Conservation (phyloP, 2,888 invertebrate species). For the Ormyrus rosae region DNA sequence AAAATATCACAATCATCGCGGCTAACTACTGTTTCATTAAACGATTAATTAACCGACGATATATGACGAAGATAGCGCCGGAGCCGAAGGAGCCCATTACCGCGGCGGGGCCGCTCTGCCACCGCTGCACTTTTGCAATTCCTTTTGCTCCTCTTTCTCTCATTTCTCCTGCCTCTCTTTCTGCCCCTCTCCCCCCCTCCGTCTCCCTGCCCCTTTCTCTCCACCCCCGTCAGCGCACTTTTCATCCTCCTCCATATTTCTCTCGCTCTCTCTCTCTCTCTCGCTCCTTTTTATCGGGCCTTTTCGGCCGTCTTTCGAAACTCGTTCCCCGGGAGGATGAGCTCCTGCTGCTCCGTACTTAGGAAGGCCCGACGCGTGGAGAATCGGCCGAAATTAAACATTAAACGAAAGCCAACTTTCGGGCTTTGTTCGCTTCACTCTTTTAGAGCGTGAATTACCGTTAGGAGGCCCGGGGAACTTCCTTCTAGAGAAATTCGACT, state of each 20-base stretch:
- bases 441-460: slow-evolving; percentile 4
- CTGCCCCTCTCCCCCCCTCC: neutral
- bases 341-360: slow-evolving; percentile 56
- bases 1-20: slow-evolving; percentile 73
- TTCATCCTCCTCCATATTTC: slow-evolving; percentile 40
- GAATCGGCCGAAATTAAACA: slow-evolving; percentile 68
- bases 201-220: slow-evolving; percentile 3
- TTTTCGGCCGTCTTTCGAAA: slow-evolving; percentile 19
- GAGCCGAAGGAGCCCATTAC: slow-evolving; percentile 29
- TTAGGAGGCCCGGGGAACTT: neutral
- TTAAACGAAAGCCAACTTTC: slow-evolving; percentile 49
- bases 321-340: slow-evolving; percentile 14
- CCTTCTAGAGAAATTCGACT: no score
- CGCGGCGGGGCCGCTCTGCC: neutral
- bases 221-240: slow-evolving; percentile 18
- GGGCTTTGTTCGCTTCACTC: neutral
- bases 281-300: slow-evolving; percentile 8
- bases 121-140: slow-evolving; percentile 22
- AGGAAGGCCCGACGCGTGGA: slow-evolving; percentile 62
- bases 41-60: slow-evolving; percentile 68
- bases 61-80: slow-evolving; percentile 44
- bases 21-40: slow-evolving; percentile 74
- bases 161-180: neutral
- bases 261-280: slow-evolving; percentile 30
- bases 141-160: slow-evolving; percentile 26